Percentiles rank a stretch among this genome's conserved stretches.
Conservation (phyloP, 2,113 vertebrate genomes). For the Micromys minutus region DNA sequence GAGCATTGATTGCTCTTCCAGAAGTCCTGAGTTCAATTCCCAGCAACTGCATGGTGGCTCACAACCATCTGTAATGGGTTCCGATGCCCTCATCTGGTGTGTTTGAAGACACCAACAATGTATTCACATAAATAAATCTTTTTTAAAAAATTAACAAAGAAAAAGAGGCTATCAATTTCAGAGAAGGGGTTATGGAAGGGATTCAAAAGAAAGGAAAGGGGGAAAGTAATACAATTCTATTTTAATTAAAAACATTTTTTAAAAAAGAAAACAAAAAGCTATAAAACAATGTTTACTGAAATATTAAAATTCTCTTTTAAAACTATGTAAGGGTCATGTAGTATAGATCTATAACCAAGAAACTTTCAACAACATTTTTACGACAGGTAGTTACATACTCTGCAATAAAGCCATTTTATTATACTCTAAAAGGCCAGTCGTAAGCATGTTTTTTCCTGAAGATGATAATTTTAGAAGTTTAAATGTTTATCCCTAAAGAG, state of each 20-base stretch:
- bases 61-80: too few relatives aligned
- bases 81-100: too few relatives aligned
- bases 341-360: not conserved
- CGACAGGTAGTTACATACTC: not conserved
- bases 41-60: too few relatives aligned
- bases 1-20: too few relatives aligned
- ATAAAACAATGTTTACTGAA: not conserved
- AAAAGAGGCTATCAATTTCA: not conserved
- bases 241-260: not conserved
- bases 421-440: not conserved
- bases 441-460: not conserved
- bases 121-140: too few relatives aligned
- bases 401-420: conserved; percentile 42
- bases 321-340: not conserved
- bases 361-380: not conserved
- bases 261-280: not conserved
- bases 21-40: too few relatives aligned
- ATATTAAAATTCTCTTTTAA: conserved; percentile 54
- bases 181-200: not conserved
- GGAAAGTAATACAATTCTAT: not conserved
- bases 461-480: conserved; percentile 12
- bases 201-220: not conserved
- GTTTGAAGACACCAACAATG: too few relatives aligned
- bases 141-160: not conserved
- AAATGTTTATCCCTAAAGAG: conserved; percentile 29